Evolutionary conservation across 2,888 invertebrate genomes (phyloP).

Genomic region (Orthosia gracilis): DNA sequence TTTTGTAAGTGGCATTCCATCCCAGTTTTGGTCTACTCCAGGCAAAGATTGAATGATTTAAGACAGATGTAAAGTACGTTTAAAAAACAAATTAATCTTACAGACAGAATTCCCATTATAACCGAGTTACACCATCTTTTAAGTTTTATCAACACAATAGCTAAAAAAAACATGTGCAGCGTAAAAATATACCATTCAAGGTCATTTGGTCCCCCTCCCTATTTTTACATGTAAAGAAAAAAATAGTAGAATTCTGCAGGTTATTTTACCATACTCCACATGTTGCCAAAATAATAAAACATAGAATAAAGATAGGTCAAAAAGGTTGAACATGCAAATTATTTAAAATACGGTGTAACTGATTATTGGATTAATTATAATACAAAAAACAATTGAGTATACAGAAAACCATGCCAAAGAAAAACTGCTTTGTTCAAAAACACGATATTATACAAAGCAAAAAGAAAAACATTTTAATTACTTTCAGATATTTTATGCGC

Average conservation of each 20-base stretch:
- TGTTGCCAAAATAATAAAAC: conserved; percentile 13
- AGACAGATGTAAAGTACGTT: background rate
- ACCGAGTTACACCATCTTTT: conserved; percentile 61
- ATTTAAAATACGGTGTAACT: conserved; percentile 59
- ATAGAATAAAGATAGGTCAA: conserved; percentile 9
- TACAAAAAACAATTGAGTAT: conserved; percentile 31
- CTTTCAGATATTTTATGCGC: conserved; percentile 16
- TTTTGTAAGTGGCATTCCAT: background rate
- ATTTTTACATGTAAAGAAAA: background rate
- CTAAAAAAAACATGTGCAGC: conserved; percentile 1
- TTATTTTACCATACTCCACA: conserved; percentile 23
- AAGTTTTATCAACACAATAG: background rate
- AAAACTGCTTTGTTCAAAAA: conserved; percentile 34
- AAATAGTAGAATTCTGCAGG: background rate
- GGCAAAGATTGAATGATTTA: background rate
- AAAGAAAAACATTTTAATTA: conserved; percentile 17
- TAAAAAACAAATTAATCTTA: conserved; percentile 8
- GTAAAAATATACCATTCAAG: background rate
- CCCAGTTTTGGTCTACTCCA: background rate
- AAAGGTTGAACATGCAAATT: conserved; percentile 39
- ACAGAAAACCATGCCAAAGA: conserved; percentile 56
- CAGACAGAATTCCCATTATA: conserved; percentile 63
- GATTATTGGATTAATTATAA: conserved; percentile 19
- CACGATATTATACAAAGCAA: conserved; percentile 31
- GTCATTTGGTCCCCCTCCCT: conserved; percentile 43